Conservation (phyloP, 2,113 vertebrate genomes). For the Scophthalmus maximus region DNA sequence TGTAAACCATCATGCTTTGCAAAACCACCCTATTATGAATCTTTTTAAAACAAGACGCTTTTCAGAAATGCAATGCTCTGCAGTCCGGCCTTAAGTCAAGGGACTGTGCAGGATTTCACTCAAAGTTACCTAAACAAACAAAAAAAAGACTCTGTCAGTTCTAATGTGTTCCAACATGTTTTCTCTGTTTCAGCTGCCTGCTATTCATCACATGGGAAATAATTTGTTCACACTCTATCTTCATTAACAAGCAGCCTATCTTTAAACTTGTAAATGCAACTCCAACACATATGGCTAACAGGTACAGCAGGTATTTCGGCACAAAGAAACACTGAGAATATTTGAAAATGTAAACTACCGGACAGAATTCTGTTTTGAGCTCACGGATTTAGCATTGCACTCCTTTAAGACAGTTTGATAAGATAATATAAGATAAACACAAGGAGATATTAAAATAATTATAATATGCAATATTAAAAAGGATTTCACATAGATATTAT, state of each 20-base stretch:
- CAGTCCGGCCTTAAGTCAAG: too few relatives aligned
- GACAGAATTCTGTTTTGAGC: too few relatives aligned
- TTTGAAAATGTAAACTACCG: not conserved
- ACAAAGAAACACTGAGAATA: not conserved
- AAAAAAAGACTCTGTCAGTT: not conserved
- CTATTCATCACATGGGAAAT: not conserved
- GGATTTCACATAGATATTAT: too few relatives aligned
- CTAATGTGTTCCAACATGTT: not conserved
- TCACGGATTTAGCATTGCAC: not conserved
- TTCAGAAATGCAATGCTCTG: too few relatives aligned
- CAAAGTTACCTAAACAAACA: too few relatives aligned
- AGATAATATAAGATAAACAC: too few relatives aligned
- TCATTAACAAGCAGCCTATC: not conserved
- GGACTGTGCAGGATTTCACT: not conserved
- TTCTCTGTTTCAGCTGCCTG: not conserved
- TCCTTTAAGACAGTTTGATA: too few relatives aligned
- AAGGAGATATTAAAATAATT: too few relatives aligned
- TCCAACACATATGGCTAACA: conserved; percentile 3
- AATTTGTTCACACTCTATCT: not conserved
- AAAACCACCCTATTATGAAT: not conserved
- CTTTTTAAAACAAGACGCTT: too few relatives aligned
- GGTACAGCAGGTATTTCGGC: not conserved
- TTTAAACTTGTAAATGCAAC: conserved; percentile 20
- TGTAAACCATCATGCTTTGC: not conserved
- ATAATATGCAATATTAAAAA: too few relatives aligned